Evolutionary conservation across 2,888 invertebrate genomes (phyloP).

Genomic region (Agelastica alni): DNA sequence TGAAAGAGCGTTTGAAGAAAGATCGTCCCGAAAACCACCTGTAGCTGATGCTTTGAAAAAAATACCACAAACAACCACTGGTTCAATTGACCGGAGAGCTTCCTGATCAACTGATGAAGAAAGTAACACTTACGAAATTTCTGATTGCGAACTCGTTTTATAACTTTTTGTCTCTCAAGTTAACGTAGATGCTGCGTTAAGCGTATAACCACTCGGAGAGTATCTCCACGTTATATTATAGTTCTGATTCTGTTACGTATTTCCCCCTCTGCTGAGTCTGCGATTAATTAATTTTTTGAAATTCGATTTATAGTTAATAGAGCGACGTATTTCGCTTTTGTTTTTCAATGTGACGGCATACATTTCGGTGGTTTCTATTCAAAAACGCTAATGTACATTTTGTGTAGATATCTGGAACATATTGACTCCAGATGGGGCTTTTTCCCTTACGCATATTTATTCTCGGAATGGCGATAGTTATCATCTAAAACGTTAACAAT

Average conservation of each 20-base stretch:
- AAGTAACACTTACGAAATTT: conserved; percentile 13
- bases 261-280: not conserved
- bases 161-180: conserved; percentile 3
- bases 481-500: not conserved
- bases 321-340: not conserved
- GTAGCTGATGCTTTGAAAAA: not conserved
- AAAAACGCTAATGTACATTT: not conserved
- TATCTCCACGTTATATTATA: not conserved
- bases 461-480: not conserved
- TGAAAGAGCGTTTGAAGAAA: not conserved
- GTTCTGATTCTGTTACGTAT: conserved; percentile 1
- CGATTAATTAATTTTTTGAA: conserved; percentile 9
- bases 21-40: too few species aligned
- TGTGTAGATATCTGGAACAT: not conserved
- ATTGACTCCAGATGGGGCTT: conserved; percentile 7
- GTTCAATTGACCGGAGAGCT: not conserved
- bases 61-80: conserved; percentile 11
- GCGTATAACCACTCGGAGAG: not conserved
- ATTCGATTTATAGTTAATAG: not conserved
- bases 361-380: not conserved
- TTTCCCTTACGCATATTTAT: not conserved
- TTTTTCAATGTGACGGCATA: conserved; percentile 3
- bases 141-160: conserved; percentile 14
- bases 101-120: conserved; percentile 9
- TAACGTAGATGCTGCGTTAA: conserved; percentile 6